These are phyloP conservation scores for Neosalanx taihuensis DNA, from an alignment of 2,797 vertebrate species.

Conservation along the genomic window DNA sequence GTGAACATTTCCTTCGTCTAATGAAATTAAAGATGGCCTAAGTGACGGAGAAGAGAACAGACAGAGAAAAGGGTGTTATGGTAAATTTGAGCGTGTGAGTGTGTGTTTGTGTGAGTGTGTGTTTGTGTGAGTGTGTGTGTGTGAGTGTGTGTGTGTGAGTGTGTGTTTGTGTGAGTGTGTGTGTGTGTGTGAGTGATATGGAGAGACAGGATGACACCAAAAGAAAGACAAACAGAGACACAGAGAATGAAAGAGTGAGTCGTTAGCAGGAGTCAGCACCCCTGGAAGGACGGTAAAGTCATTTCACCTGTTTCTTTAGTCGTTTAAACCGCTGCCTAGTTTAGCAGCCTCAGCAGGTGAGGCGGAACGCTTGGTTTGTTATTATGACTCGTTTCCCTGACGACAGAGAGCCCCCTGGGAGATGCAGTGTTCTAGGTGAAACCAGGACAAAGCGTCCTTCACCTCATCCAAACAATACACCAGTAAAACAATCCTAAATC, in stretches of 20 bases:
- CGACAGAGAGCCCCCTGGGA: slow-evolving; percentile 30
- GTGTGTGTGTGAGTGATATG: slow-evolving; percentile 35
- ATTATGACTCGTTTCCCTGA: slow-evolving; percentile 53
- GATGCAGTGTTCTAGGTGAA: slow-evolving; percentile 36
- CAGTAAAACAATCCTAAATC: not conserved
- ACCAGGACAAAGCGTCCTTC: slow-evolving; percentile 38
- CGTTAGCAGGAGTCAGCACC: slow-evolving; percentile 3
- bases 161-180: no score
- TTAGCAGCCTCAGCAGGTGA: slow-evolving; percentile 41
- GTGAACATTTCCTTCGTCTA: slow-evolving; percentile 64
- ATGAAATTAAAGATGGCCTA: slow-evolving; percentile 19
- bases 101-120: not conserved
- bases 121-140: not conserved
- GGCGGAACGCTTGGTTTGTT: slow-evolving; percentile 31
- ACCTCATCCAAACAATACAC: not conserved
- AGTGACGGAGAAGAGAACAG: slow-evolving; percentile 15
- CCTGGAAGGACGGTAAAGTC: slow-evolving; percentile 34
- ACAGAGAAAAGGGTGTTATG: not conserved
- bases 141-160: slow-evolving; percentile 26
- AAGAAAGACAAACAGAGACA: slow-evolving; percentile 25
- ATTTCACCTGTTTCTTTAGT: slow-evolving; percentile 44
- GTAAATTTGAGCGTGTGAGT: not conserved
- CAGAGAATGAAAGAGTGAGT: slow-evolving; percentile 36
- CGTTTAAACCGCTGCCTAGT: slow-evolving; percentile 5
- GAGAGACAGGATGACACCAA: slow-evolving; percentile 12